phyloP scores from a whole-genome alignment of 2,888 invertebrate genomes.

The Tenthredo scrophulariae region DNA sequence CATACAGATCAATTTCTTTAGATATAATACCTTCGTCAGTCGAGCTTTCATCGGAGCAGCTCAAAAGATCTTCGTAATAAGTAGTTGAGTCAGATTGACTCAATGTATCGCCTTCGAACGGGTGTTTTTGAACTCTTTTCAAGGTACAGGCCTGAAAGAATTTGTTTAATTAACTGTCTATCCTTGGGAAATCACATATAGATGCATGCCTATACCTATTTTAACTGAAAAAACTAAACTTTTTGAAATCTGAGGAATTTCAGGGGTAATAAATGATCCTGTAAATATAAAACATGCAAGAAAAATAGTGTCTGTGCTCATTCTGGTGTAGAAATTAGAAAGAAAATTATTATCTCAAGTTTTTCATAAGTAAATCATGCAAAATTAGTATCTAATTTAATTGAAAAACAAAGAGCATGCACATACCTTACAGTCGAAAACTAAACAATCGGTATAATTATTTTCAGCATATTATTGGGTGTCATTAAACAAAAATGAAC shows the following conservation, averaged over 20 bases:
- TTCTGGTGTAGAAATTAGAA: neutral
- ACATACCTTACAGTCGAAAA: conserved; percentile 20
- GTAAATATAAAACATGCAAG: neutral
- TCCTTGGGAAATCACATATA: neutral
- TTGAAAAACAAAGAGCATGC: conserved; percentile 6
- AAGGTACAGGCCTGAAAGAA: conserved; percentile 85
- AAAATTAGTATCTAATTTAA: neutral
- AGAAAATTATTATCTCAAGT: neutral
- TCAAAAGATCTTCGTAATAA: conserved; percentile 96
- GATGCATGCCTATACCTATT: neutral
- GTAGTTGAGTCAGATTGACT: conserved; percentile 95
- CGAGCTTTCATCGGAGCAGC: conserved; percentile 94
- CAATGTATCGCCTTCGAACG: conserved; percentile 91
- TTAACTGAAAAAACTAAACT: neutral
- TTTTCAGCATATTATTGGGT: conserved; percentile 22
- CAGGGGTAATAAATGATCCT: neutral
- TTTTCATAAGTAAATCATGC: neutral
- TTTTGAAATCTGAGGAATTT: neutral
- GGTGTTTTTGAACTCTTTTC: conserved; percentile 90
- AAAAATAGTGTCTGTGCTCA: neutral
- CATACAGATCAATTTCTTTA: conserved; percentile 70
- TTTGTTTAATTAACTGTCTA: neutral
- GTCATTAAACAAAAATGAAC: conserved; percentile 36
- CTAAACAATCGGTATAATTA: conserved; percentile 27
- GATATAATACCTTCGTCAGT: conserved; percentile 88